Evolutionary conservation across 2,113 vertebrate species (phyloP).

Genomic region (Scartelaos histophorus): DNA sequence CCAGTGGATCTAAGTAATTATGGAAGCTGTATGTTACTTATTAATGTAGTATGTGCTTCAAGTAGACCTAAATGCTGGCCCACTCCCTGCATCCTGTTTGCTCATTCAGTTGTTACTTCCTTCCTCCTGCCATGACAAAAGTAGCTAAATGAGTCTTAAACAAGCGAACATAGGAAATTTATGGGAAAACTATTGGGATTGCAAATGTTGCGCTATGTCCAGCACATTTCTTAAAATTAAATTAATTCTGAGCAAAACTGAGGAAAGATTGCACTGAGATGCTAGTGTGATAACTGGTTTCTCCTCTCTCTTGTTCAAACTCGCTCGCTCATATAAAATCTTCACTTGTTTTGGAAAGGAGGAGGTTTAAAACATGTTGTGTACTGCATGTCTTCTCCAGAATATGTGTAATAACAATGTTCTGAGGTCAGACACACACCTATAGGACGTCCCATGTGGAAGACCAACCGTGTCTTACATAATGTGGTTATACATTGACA

Average conservation of each 20-base stretch:
- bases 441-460: conserved; percentile 28
- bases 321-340: conserved; percentile 1
- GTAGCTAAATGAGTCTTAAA: conserved; percentile 43
- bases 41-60: conserved; percentile 56
- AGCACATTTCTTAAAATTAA: conserved; percentile 3
- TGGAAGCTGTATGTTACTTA: conserved; percentile 29
- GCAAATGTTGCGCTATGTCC: not conserved
- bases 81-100: conserved; percentile 71
- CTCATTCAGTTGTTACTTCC: conserved; percentile 64
- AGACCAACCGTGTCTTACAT: conserved; percentile 26
- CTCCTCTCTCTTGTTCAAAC: conserved; percentile 10
- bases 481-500: conserved; percentile 34
- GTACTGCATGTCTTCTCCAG: not conserved
- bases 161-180: conserved; percentile 44
- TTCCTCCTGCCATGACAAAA: conserved; percentile 54
- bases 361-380: not conserved
- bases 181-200: not conserved
- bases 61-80: conserved; percentile 39
- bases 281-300: conserved; percentile 5
- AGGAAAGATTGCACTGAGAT: conserved; percentile 22
- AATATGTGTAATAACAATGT: conserved; percentile 8
- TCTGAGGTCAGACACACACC: conserved; percentile 10
- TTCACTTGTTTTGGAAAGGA: not conserved
- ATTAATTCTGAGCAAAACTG: not conserved
- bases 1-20: conserved; percentile 21